Percentiles rank a stretch among this genome's conserved stretches.
Conservation (phyloP, 2,113 vertebrate species). For the Amphilophus citrinellus region DNA sequence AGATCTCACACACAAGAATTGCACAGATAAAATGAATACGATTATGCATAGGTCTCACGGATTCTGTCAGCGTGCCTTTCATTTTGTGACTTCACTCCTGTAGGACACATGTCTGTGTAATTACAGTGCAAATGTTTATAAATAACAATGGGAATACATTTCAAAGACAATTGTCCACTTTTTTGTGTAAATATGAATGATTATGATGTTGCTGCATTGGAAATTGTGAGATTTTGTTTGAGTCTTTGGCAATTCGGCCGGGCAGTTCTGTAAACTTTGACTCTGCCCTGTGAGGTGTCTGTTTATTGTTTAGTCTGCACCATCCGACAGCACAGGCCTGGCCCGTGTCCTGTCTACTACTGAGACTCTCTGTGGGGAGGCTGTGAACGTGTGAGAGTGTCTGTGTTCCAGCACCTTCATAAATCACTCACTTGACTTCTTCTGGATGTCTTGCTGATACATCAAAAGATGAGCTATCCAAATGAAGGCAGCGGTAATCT, state of each 20-base stretch:
- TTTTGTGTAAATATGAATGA: background rate
- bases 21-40: conserved; percentile 34
- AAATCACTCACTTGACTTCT: conserved; percentile 51
- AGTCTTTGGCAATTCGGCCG: background rate
- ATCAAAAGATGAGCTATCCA: conserved; percentile 37
- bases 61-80: conserved; percentile 11
- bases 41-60: conserved; percentile 10
- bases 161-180: conserved; percentile 2
- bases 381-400: conserved; percentile 18
- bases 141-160: conserved; percentile 29
- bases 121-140: conserved; percentile 36
- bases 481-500: conserved; percentile 12
- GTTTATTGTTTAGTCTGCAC: conserved; percentile 77
- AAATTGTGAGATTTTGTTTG: conserved; percentile 22
- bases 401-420: conserved; percentile 27
- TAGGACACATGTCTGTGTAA: conserved; percentile 43
- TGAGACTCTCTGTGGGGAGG: conserved; percentile 30
- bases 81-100: background rate
- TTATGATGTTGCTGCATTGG: background rate
- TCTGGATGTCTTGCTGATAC: conserved; percentile 38
- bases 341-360: conserved; percentile 41
- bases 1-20: conserved; percentile 48
- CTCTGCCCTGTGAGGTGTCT: conserved; percentile 54
- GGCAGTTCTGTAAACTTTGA: conserved; percentile 46
- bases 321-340: conserved; percentile 47